phyloP scores from a whole-genome alignment of 2,113 vertebrate species.

The Melanerpes aurifrons region DNA sequence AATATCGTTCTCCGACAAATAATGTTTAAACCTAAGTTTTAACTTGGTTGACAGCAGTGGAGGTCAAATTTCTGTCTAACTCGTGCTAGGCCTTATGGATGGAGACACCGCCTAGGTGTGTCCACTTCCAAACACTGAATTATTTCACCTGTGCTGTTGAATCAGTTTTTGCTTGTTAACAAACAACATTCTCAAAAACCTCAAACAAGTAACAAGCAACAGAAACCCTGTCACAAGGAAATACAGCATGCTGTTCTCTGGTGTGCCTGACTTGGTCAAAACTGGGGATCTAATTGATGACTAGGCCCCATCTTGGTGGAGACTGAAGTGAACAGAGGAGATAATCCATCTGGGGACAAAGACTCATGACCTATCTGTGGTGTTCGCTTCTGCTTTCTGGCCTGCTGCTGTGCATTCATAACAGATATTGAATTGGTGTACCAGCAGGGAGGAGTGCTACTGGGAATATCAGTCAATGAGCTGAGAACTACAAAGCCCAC shows the following conservation, averaged over 20 bases:
- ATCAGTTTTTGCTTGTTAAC: not conserved
- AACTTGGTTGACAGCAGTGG: not conserved
- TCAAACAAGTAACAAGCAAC: not conserved
- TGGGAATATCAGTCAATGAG: not conserved
- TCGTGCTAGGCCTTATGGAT: not conserved
- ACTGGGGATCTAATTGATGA: not conserved
- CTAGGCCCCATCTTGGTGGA: not conserved
- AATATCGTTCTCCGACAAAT: not conserved
- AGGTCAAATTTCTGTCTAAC: not conserved
- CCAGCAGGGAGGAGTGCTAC: not conserved
- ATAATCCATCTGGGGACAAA: not conserved
- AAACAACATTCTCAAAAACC: not conserved
- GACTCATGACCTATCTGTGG: not conserved
- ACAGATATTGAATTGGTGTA: not conserved
- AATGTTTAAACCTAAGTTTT: not conserved
- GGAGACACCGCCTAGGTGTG: not conserved
- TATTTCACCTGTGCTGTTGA: not conserved
- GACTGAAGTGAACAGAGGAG: not conserved
- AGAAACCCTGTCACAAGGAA: fast-evolving
- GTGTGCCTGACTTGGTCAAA: not conserved
- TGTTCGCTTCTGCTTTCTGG: not conserved
- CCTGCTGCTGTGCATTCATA: not conserved
- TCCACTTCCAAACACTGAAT: not conserved
- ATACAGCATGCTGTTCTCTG: not conserved
- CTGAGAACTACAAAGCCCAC: not conserved